Conservation (phyloP, 2,888 invertebrate genomes). For the Mechanitis mazaeus region DNA sequence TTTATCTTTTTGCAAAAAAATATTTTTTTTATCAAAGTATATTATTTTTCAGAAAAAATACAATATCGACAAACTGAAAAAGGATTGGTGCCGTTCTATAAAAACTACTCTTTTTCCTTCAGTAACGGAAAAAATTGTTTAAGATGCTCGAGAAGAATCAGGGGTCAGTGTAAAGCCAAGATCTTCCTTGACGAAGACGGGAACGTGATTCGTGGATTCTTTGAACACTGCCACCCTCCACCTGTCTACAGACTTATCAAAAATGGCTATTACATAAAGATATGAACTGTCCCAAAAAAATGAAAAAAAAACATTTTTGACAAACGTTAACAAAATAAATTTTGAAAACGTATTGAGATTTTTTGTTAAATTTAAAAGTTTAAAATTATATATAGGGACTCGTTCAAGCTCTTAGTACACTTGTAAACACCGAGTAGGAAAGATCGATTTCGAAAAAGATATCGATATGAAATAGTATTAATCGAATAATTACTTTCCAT, state of each 20-base stretch:
- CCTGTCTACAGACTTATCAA: conserved; percentile 16
- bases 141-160: conserved; percentile 32
- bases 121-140: conserved; percentile 24
- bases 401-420: too few relatives aligned
- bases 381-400: too few relatives aligned
- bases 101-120: conserved; percentile 30
- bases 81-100: conserved; percentile 18
- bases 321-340: too few relatives aligned
- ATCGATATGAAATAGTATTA: too few relatives aligned
- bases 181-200: conserved; percentile 29
- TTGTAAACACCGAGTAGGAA: too few relatives aligned
- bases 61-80: background rate
- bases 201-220: conserved; percentile 18
- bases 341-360: too few relatives aligned
- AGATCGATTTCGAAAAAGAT: too few relatives aligned
- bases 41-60: conserved; percentile 8
- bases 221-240: conserved; percentile 30
- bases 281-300: background rate
- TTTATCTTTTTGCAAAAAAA: too few relatives aligned
- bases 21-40: too few relatives aligned
- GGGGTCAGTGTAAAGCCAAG: conserved; percentile 30
- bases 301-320: too few relatives aligned
- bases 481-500: too few relatives aligned
- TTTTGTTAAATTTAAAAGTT: too few relatives aligned
- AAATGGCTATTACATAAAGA: conserved; percentile 10